These are phyloP conservation scores for Agonopterix heracliana DNA, from an alignment of 2,888 invertebrate genomes.

Conservation along the genomic window DNA sequence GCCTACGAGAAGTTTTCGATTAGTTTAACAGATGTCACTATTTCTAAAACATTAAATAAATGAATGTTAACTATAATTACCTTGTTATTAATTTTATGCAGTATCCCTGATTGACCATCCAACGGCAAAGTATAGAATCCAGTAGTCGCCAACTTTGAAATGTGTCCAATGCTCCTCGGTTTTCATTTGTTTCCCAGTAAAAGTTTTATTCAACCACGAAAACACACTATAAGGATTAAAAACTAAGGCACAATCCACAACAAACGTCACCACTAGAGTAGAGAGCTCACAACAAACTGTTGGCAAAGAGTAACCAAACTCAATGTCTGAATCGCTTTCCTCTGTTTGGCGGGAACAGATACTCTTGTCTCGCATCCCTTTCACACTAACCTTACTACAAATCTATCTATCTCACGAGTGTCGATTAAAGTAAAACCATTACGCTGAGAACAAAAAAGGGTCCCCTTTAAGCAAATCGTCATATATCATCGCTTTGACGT, in stretches of 20 bases:
- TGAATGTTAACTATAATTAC: too few relatives aligned
- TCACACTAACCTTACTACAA: slow-evolving; percentile 23
- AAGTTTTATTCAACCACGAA: background rate
- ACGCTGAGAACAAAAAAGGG: slow-evolving; percentile 73
- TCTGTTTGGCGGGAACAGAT: slow-evolving; percentile 64
- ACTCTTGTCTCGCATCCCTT: slow-evolving; percentile 36
- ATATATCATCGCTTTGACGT: slow-evolving; percentile 74
- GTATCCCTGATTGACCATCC: too few relatives aligned
- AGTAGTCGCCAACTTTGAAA: too few relatives aligned
- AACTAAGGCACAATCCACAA: slow-evolving; percentile 5
- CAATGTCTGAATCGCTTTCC: slow-evolving; percentile 58
- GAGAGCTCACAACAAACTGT: slow-evolving; percentile 58
- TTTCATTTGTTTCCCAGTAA: too few relatives aligned
- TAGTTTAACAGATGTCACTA: too few relatives aligned
- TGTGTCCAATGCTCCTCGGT: too few relatives aligned
- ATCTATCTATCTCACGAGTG: slow-evolving; percentile 33
- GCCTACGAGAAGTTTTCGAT: too few relatives aligned
- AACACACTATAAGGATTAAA: background rate
- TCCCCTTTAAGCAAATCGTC: slow-evolving; percentile 73
- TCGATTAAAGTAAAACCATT: slow-evolving; percentile 74
- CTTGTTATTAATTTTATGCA: too few relatives aligned
- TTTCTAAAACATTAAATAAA: too few relatives aligned
- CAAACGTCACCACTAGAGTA: slow-evolving; percentile 38
- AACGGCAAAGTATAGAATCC: too few relatives aligned
- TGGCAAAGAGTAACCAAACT: slow-evolving; percentile 60